Evolutionary conservation across 2,888 invertebrate genomes (phyloP).

Genomic region (Tanypteryx hageni): DNA sequence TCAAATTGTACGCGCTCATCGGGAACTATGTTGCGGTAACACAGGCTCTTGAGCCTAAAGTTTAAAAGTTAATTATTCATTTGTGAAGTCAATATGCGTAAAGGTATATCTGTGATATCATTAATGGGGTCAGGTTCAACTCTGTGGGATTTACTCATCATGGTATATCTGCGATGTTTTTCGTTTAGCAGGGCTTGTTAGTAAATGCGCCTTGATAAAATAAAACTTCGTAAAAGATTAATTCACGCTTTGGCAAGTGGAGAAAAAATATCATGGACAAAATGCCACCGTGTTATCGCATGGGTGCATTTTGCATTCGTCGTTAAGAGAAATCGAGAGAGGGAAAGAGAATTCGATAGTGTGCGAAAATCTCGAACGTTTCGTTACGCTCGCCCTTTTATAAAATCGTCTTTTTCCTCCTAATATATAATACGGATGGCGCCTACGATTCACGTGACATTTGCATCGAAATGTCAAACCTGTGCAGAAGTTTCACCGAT

Average conservation of each 20-base stretch:
- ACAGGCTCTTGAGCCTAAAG: too few relatives aligned
- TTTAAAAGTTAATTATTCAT: background rate
- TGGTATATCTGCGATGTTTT: background rate
- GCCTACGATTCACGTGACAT: slow-evolving; percentile 39
- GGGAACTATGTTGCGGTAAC: too few relatives aligned
- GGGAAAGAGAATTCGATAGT: background rate
- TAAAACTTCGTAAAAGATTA: background rate
- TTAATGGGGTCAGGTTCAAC: too few relatives aligned
- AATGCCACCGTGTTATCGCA: background rate
- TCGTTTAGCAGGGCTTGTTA: background rate
- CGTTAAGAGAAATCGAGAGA: background rate
- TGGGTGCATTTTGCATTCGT: background rate
- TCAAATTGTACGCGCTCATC: too few relatives aligned
- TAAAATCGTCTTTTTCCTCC: background rate
- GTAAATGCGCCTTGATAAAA: background rate
- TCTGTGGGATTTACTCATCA: too few relatives aligned
- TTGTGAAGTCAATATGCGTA: background rate
- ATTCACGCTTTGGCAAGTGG: background rate
- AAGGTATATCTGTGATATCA: too few relatives aligned
- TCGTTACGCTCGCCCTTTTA: slow-evolving; percentile 37
- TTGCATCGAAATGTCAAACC: slow-evolving; percentile 45
- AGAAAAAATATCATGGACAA: background rate
- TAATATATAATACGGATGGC: background rate
- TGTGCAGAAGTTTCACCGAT: background rate
- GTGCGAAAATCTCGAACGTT: background rate